phyloP scores from a whole-genome alignment of 2,888 invertebrate species.

The Cheilosia scutellata region DNA sequence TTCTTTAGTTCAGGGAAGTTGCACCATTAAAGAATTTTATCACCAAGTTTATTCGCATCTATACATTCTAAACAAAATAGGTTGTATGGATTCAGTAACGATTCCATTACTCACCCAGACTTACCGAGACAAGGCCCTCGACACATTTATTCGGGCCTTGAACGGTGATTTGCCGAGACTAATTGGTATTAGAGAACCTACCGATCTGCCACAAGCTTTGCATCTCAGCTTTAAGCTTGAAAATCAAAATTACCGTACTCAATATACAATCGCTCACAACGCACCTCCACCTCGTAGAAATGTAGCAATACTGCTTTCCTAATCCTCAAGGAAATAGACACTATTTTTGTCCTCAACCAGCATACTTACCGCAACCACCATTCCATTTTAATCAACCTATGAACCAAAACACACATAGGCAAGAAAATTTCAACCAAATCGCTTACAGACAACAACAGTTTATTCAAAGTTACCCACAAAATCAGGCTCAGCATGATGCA shows the following conservation, averaged over 20 bases:
- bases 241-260: conserved; percentile 11
- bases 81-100: conserved; percentile 28
- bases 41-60: conserved; percentile 71
- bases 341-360: conserved; percentile 15
- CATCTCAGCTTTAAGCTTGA: conserved; percentile 33
- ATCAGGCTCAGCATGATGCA: background rate
- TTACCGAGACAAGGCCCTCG: conserved; percentile 43
- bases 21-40: conserved; percentile 70
- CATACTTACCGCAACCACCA: conserved; percentile 12
- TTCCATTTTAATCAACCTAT: background rate
- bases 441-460: background rate
- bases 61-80: conserved; percentile 37
- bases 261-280: conserved; percentile 18
- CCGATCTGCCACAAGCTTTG: conserved; percentile 42
- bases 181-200: conserved; percentile 56
- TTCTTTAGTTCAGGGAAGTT: conserved; percentile 51
- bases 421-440: conserved; percentile 6
- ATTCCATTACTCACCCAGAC: conserved; percentile 25
- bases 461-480: conserved; percentile 1
- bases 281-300: background rate
- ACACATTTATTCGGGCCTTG: conserved; percentile 56
- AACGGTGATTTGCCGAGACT: conserved; percentile 70
- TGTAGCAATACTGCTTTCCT: background rate
- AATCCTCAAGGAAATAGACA: conserved; percentile 5
- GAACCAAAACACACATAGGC: background rate